These are phyloP conservation scores for Ciconia nigra DNA, from an alignment of 2,797 vertebrate genomes.

Conservation along the genomic window DNA sequence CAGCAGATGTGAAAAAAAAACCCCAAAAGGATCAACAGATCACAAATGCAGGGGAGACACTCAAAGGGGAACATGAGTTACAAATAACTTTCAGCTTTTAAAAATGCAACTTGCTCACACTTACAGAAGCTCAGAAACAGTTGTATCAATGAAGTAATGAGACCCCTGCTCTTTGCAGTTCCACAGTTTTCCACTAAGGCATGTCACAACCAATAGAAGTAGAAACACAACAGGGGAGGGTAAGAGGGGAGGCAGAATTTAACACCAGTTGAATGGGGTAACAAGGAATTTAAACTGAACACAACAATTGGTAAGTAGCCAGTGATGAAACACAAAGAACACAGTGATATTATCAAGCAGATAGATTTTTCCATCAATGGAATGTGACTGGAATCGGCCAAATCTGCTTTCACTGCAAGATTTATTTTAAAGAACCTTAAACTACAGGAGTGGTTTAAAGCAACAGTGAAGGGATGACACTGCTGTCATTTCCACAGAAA, in stretches of 20 bases:
- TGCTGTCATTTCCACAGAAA: neutral
- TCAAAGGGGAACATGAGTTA: neutral
- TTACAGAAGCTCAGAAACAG: neutral
- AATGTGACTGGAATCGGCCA: neutral
- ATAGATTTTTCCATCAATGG: neutral
- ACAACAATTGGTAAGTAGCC: neutral
- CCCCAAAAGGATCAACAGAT: neutral
- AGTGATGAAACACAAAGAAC: neutral
- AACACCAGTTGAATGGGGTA: neutral
- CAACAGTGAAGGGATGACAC: neutral
- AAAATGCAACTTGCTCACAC: neutral
- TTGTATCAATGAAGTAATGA: neutral
- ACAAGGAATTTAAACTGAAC: neutral
- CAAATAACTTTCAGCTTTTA: neutral
- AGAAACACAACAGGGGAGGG: neutral
- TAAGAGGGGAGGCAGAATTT: neutral
- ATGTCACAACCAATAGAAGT: neutral
- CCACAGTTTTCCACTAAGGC: neutral
- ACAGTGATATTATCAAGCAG: neutral
- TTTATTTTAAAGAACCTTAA: neutral
- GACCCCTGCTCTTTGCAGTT: neutral
- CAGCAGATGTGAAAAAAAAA: neutral
- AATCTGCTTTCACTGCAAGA: neutral
- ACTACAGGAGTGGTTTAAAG: neutral
- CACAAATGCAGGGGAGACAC: neutral